Evolutionary conservation across 2,888 invertebrate species (phyloP).

Genomic region (Acronicta leporina): DNA sequence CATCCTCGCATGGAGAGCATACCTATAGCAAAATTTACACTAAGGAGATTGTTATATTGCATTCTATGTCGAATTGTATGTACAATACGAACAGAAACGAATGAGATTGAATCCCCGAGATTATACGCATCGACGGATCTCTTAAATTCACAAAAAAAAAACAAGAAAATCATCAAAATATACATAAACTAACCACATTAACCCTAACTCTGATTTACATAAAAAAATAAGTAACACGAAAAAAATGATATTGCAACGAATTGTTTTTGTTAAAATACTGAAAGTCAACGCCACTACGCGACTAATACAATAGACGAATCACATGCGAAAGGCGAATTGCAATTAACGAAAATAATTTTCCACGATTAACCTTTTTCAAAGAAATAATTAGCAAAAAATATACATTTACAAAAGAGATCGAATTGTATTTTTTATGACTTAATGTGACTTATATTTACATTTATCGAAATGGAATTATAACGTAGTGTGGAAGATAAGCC

Average conservation of each 20-base stretch:
- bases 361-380: conserved; percentile 61
- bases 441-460: conserved; percentile 88
- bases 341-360: conserved; percentile 61
- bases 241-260: conserved; percentile 85
- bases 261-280: conserved; percentile 71
- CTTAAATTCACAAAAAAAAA: conserved; percentile 69
- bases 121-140: conserved; percentile 81
- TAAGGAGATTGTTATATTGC: conserved; percentile 86
- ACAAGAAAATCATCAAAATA: conserved; percentile 78
- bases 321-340: conserved; percentile 67
- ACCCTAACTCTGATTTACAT: conserved; percentile 85
- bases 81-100: conserved; percentile 77
- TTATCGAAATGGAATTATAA: conserved; percentile 88
- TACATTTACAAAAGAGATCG: conserved; percentile 89
- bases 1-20: conserved; percentile 80
- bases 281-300: conserved; percentile 65
- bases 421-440: conserved; percentile 86
- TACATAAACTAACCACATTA: conserved; percentile 82
- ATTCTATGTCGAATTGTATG: conserved; percentile 78
- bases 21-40: conserved; percentile 86
- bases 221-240: conserved; percentile 84
- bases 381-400: conserved; percentile 85
- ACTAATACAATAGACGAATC: conserved; percentile 58
- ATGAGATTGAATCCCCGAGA: conserved; percentile 88
- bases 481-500: conserved; percentile 85